Evolutionary conservation across 1,140 invertebrate species (phyloP).

Genomic region (Trichonephila clavipes): DNA sequence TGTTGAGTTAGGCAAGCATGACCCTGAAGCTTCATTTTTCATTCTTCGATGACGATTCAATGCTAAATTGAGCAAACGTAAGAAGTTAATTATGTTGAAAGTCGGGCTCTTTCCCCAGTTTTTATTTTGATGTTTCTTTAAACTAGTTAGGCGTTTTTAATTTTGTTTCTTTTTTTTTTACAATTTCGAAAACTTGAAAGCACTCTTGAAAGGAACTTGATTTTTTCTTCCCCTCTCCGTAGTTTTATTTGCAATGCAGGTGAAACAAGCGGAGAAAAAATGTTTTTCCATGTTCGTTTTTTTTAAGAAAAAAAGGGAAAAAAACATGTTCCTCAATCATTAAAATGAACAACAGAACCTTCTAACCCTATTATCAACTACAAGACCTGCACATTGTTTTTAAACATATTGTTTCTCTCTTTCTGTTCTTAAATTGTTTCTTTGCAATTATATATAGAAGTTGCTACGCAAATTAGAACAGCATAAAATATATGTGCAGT

Average conservation of each 20-base stretch:
- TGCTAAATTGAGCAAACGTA: slow-evolving; percentile 59
- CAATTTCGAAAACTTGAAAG: background rate
- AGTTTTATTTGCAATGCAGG: background rate
- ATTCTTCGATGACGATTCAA: background rate
- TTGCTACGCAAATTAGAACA: too few relatives aligned
- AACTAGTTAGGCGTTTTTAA: background rate
- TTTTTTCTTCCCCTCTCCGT: background rate
- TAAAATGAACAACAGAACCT: background rate
- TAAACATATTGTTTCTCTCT: background rate
- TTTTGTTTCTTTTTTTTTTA: background rate
- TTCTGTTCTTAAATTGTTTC: background rate
- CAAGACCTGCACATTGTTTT: background rate
- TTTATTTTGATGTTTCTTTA: slow-evolving; percentile 47
- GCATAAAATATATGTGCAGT: too few relatives aligned
- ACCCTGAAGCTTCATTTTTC: slow-evolving; percentile 42
- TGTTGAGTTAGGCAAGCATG: slow-evolving; percentile 33
- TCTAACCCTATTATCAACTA: slow-evolving; percentile 5
- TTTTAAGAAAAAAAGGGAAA: too few relatives aligned
- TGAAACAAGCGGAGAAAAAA: background rate
- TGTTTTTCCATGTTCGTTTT: background rate
- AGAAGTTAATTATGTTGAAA: slow-evolving; percentile 62
- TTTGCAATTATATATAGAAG: background rate
- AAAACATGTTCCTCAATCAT: background rate
- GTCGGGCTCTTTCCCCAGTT: background rate
- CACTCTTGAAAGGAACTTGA: background rate